phyloP scores from a whole-genome alignment of 2,113 vertebrate genomes.

The Pantherophis guttatus region DNA sequence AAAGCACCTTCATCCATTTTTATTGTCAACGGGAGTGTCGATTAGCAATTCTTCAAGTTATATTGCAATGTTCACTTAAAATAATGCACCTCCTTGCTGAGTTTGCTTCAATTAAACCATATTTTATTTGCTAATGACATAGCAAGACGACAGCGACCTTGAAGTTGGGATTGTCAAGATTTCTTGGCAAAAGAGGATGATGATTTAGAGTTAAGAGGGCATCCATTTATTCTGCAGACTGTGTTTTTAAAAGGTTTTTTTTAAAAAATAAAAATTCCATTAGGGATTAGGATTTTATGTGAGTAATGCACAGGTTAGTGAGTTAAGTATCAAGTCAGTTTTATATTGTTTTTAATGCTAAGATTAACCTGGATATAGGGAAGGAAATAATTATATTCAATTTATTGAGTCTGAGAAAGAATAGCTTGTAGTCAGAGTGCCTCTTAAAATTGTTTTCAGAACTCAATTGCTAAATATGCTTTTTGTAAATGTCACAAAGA shows the following conservation, averaged over 20 bases:
- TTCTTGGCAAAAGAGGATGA: slow-evolving; percentile 64
- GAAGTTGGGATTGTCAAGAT: slow-evolving; percentile 79
- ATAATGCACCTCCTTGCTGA: slow-evolving; percentile 82
- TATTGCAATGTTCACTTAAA: slow-evolving; percentile 86
- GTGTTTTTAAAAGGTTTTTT: slow-evolving; percentile 70
- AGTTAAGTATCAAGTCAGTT: slow-evolving; percentile 67
- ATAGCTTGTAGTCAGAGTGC: background rate
- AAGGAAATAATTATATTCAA: slow-evolving; percentile 22
- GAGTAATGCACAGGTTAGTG: slow-evolving; percentile 59
- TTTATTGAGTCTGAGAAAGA: slow-evolving; percentile 32
- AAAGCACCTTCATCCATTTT: slow-evolving; percentile 82
- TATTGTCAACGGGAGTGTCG: slow-evolving; percentile 76
- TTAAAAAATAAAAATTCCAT: slow-evolving; percentile 56
- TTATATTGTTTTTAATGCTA: slow-evolving; percentile 54
- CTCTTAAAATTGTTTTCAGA: slow-evolving; percentile 39
- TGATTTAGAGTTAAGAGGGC: slow-evolving; percentile 76
- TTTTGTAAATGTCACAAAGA: slow-evolving; percentile 1
- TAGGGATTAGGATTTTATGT: slow-evolving; percentile 63
- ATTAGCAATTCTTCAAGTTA: slow-evolving; percentile 86
- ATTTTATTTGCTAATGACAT: slow-evolving; percentile 89
- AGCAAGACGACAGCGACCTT: slow-evolving; percentile 83
- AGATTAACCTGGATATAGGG: slow-evolving; percentile 34
- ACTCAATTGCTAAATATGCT: slow-evolving; percentile 24
- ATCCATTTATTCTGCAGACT: slow-evolving; percentile 70
- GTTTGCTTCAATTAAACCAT: slow-evolving; percentile 84